Conservation (phyloP, 2,797 vertebrate genomes). For the Poeciliopsis presidionis region DNA sequence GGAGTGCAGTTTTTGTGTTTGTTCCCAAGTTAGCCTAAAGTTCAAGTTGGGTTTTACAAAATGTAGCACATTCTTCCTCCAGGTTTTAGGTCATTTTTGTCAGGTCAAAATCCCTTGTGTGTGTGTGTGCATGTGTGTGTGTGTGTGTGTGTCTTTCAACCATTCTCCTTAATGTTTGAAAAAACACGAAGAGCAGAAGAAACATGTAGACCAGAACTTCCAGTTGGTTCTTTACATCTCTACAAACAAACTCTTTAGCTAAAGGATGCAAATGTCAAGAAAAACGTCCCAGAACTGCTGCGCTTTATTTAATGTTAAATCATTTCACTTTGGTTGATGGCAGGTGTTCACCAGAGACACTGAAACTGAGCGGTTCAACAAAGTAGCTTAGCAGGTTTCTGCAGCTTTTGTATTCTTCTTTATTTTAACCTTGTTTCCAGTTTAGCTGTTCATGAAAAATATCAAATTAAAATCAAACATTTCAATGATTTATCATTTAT, state of each 20-base stretch:
- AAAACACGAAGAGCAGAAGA: background rate
- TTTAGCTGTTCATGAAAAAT: background rate
- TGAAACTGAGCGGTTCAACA: background rate
- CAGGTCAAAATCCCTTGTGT: background rate
- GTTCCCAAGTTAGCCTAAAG: background rate
- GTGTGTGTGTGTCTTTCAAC: too few relatives aligned
- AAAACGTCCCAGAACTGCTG: background rate
- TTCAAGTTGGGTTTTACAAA: background rate
- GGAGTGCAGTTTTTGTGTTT: background rate
- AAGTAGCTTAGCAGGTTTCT: background rate
- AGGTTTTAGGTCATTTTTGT: background rate
- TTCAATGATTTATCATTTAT: background rate
- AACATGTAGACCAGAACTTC: background rate
- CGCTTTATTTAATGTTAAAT: background rate
- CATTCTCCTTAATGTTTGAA: too few relatives aligned
- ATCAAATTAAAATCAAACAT: background rate
- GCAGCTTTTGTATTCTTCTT: background rate
- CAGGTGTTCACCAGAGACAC: background rate
- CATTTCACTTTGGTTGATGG: background rate
- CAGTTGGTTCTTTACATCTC: background rate
- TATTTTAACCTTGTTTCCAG: background rate
- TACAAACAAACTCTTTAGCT: background rate
- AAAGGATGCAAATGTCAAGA: background rate
- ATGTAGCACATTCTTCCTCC: background rate
- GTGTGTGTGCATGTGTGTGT: too few relatives aligned